Evolutionary conservation across 1,140 invertebrate genomes (phyloP), one percentile per base, ranked within the genome.

Genomic region (Aleiodes sp.): DNA sequence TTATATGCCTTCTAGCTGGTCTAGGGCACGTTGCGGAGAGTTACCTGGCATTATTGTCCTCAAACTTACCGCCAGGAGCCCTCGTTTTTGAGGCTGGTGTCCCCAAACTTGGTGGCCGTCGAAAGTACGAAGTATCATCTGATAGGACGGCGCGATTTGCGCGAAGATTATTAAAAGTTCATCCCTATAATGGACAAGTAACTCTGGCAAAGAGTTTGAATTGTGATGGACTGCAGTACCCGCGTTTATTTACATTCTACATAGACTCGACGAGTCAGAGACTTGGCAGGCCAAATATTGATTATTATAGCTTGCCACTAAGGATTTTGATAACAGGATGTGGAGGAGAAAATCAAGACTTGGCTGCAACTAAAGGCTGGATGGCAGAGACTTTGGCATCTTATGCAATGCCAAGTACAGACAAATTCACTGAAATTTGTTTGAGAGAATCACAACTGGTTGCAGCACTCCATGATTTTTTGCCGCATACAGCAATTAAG

Each of bases 191-290:
- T 57, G 94, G 94, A 1, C 88, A 90, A 59, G 91, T 96, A n/a
- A 90, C 89, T 1, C 80, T 95, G n/a, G 89, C 90, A 68, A 90
- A 90, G 72, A 84, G 85, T 12, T 83, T 96, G n/a, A 88, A 90
- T 73, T 96, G 94, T 83, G 91, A 94, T 70, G 93, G 93, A 28
- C 87, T 94, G 7, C 91, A 92, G 61, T 95, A 95, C 76, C 93
- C 94, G 0, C 92, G 93, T 73, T 87, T 95, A 14, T 94, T 96
- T 82, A 94, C 93, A 3, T 89, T 95, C 73, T 94, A 94, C 83
- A 91, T 96, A 65, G 94, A 96, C 77, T 95, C 94, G 12, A 93
- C 92, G 24, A 93, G 93, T 37, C 93, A 92, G 74, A 87, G 91
- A 41, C 87, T 94, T 29, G 84, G 84, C 24, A 74, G 85, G 9